Percentiles rank a stretch among this genome's conserved stretches.
These are phyloP conservation scores for Mesopsocus fuscifrons DNA, from an alignment of 2,888 invertebrate genomes.

Conservation along the genomic window DNA sequence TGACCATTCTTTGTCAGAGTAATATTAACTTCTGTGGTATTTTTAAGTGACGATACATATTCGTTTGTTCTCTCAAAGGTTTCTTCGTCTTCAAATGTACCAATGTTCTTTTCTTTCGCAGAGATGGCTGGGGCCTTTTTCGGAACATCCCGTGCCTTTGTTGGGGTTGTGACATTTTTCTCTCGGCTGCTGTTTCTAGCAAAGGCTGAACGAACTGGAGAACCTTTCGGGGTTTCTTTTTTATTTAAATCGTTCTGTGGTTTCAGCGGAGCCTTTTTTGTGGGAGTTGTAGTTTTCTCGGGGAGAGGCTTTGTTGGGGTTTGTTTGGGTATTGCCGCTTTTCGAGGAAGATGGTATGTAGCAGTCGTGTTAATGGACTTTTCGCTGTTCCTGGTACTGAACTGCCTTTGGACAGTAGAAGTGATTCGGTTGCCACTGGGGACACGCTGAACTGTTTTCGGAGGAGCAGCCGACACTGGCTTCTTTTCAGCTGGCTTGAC, in stretches of 20 bases:
- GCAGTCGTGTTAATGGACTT: conserved; percentile 3
- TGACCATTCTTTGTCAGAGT: conserved; percentile 9
- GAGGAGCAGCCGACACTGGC: conserved; percentile 4
- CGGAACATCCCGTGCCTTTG: conserved; percentile 5
- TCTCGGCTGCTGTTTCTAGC: conserved; percentile 10
- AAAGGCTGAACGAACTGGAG: conserved; percentile 12
- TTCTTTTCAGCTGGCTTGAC: conserved; percentile 10
- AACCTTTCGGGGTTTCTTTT: not conserved
- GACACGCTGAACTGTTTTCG: not conserved
- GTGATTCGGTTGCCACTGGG: not conserved
- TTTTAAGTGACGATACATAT: conserved; percentile 16
- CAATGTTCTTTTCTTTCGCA: conserved; percentile 27
- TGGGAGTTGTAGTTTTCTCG: conserved; percentile 1
- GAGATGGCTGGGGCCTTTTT: conserved; percentile 17
- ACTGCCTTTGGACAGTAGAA: not conserved
- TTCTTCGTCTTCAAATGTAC: conserved; percentile 38
- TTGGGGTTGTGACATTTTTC: conserved; percentile 6
- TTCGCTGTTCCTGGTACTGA: too few relatives aligned
- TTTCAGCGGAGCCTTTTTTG: conserved; percentile 10
- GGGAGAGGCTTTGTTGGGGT: not conserved
- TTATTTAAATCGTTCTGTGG: not conserved
- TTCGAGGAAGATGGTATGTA: conserved; percentile 11
- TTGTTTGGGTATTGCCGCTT: conserved; percentile 3
- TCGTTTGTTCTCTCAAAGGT: conserved; percentile 30
- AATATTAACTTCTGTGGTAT: conserved; percentile 19